A percentile compares a stretch with the other conserved stretches of the same genome.
Conservation (phyloP, 1,140 invertebrate genomes). For the Orchestia grillus region DNA sequence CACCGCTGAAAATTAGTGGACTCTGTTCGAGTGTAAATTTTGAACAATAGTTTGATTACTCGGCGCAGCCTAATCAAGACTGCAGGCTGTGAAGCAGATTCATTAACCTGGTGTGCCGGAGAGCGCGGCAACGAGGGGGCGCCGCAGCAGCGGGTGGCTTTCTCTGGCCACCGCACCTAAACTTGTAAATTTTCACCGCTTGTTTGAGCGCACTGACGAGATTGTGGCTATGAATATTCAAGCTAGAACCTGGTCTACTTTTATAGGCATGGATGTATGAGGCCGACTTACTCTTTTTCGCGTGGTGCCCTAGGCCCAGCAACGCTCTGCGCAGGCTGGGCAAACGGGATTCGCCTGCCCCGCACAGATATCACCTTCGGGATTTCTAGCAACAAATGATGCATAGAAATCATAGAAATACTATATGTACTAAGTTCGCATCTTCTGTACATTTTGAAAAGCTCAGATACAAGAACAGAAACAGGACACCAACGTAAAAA, state of each 20-base stretch:
- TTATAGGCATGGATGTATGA: background rate
- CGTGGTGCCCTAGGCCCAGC: background rate
- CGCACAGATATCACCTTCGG: background rate
- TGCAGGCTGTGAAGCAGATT: background rate
- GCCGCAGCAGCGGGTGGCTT: background rate
- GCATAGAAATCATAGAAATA: background rate
- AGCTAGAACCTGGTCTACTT: background rate
- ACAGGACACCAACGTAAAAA: too few species aligned
- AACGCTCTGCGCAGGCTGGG: background rate
- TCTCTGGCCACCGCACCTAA: background rate
- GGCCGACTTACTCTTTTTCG: background rate
- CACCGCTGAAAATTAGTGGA: background rate
- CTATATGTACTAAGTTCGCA: background rate
- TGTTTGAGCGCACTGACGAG: slow-evolving; percentile 35
- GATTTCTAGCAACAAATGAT: background rate
- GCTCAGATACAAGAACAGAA: too few species aligned
- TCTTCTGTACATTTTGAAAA: background rate
- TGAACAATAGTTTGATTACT: background rate
- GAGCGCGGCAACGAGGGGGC: background rate
- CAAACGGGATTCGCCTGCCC: background rate
- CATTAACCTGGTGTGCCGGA: background rate
- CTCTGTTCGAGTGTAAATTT: background rate
- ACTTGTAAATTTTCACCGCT: slow-evolving; percentile 36
- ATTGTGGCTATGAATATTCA: slow-evolving; percentile 47
- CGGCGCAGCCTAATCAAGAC: background rate